phyloP scores from a whole-genome alignment of 2,113 vertebrate genomes.

The Salminus brasiliensis region DNA sequence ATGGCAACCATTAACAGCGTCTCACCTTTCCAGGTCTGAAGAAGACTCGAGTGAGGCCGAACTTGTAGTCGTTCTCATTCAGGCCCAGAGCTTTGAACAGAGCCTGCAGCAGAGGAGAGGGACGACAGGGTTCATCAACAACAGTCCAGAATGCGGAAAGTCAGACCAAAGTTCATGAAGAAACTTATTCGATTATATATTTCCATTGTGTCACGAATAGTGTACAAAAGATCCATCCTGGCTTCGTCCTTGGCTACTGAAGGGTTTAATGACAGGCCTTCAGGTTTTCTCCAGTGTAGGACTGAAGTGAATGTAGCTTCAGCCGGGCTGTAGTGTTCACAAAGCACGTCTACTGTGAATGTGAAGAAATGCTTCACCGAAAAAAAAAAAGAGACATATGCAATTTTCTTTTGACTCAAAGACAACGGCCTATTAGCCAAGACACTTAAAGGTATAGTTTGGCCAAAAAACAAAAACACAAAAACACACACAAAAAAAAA shows the following conservation, averaged over 20 bases:
- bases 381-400: too few relatives aligned
- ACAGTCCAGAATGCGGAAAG: too few relatives aligned
- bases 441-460: too few relatives aligned
- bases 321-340: too few relatives aligned
- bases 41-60: constrained; percentile 96
- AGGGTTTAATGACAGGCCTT: neutral
- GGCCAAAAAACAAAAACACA: too few relatives aligned
- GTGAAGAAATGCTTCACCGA: too few relatives aligned
- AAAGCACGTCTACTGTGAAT: neutral
- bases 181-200: too few relatives aligned
- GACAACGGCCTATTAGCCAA: too few relatives aligned
- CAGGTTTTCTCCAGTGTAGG: neutral
- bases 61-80: constrained; percentile 97
- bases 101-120: constrained; percentile 77
- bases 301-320: neutral
- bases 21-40: constrained; percentile 97
- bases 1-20: neutral
- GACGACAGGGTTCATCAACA: too few relatives aligned
- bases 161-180: neutral
- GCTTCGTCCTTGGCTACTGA: neutral
- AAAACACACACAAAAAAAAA: too few relatives aligned
- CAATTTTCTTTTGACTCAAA: too few relatives aligned
- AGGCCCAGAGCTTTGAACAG: constrained; percentile 97
- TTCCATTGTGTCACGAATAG: neutral
- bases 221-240: neutral